phyloP scores from a whole-genome alignment of 2,113 vertebrate genomes.

The Xiphias gladius region DNA sequence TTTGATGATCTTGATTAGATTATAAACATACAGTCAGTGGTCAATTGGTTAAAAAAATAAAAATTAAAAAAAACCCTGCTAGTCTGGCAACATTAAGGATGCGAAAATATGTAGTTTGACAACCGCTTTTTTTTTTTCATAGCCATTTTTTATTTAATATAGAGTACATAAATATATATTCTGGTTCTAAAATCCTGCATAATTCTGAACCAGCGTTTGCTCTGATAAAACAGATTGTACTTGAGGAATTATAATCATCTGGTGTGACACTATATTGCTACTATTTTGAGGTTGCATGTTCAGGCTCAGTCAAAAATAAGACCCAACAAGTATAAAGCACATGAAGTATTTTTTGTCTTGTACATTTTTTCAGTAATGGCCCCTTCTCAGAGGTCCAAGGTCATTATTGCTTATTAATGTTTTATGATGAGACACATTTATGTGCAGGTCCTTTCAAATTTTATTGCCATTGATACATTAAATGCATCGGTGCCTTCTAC shows the following conservation, averaged over 20 bases:
- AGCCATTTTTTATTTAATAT: neutral
- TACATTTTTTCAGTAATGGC: neutral
- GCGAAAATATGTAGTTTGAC: too few relatives aligned
- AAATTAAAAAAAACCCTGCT: too few relatives aligned
- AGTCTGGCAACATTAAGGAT: too few relatives aligned
- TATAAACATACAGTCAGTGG: neutral
- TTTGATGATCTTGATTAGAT: neutral
- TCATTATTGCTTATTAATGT: neutral
- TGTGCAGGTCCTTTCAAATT: neutral
- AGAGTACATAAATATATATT: neutral
- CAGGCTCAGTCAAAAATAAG: neutral
- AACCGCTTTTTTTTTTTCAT: too few relatives aligned
- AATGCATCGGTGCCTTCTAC: constrained; percentile 13
- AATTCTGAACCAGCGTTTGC: neutral
- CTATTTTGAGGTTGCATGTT: neutral
- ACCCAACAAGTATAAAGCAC: neutral
- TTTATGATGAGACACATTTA: constrained; percentile 1
- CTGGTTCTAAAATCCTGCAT: neutral
- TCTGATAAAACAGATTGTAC: neutral
- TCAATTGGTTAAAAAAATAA: neutral
- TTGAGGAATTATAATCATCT: neutral
- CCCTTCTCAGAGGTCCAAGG: constrained; percentile 10
- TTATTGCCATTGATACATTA: constrained; percentile 1
- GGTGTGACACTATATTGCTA: neutral
- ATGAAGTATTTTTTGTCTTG: neutral